These are phyloP conservation scores for Apodemia mormo DNA, from an alignment of 2,888 invertebrate species.

Conservation along the genomic window DNA sequence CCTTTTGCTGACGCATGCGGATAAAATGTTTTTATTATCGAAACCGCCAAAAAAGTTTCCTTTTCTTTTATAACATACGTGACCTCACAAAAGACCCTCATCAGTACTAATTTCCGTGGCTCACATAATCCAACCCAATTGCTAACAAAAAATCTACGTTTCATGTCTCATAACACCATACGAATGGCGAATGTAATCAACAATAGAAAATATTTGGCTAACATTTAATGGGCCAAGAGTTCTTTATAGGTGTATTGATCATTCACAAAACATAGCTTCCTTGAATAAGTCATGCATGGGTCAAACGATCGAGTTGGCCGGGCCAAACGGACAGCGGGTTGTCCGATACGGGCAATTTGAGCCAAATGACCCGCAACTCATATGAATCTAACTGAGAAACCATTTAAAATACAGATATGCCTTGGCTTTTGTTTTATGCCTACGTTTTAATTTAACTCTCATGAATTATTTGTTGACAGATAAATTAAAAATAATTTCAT, in stretches of 20 bases:
- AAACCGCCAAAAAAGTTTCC: too few relatives aligned
- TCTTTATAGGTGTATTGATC: conserved; percentile 28
- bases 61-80: too few relatives aligned
- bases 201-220: conserved; percentile 7
- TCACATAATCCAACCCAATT: too few relatives aligned
- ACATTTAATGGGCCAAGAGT: conserved; percentile 22
- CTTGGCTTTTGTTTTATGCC: not conserved
- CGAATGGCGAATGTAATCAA: conserved; percentile 8
- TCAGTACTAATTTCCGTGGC: too few relatives aligned
- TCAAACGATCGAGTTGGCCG: conserved; percentile 23
- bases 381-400: conserved; percentile 39
- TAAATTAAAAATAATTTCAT: too few relatives aligned
- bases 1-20: too few relatives aligned
- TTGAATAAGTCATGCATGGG: conserved; percentile 20
- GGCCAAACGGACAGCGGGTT: conserved; percentile 38
- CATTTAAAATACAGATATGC: conserved; percentile 18
- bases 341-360: conserved; percentile 61
- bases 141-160: too few relatives aligned
- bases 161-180: too few relatives aligned
- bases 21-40: too few relatives aligned
- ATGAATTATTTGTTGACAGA: too few relatives aligned
- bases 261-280: conserved; percentile 30
- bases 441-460: not conserved
- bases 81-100: too few relatives aligned
- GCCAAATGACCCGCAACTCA: conserved; percentile 62